Evolutionary conservation across 1,140 invertebrate species (phyloP).

Genomic region (Apocrypta bakeri): DNA sequence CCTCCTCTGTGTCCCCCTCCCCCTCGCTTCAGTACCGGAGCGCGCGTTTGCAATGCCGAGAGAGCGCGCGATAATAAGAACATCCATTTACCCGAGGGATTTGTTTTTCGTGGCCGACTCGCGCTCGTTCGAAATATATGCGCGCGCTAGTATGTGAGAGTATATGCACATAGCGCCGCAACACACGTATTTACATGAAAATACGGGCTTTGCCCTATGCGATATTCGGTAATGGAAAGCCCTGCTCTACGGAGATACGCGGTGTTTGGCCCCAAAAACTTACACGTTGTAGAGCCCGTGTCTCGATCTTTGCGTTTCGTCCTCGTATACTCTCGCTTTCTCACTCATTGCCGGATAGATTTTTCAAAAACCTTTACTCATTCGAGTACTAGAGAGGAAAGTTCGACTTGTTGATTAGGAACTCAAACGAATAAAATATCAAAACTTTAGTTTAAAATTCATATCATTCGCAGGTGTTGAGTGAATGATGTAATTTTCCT

Average conservation of each 20-base stretch:
- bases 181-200: not conserved
- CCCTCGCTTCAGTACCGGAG: not conserved
- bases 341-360: not conserved
- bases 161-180: not conserved
- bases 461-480: not conserved
- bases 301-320: not conserved
- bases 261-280: conserved; percentile 8
- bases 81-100: conserved; percentile 43
- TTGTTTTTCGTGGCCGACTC: conserved; percentile 39
- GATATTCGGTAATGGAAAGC: conserved; percentile 39
- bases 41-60: not conserved
- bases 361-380: not conserved
- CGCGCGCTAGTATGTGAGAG: not conserved
- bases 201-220: conserved; percentile 6
- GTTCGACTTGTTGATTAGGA: not conserved
- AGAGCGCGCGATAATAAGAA: conserved; percentile 49
- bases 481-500: conserved; percentile 44
- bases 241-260: not conserved
- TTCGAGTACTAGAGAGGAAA: not conserved
- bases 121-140: not conserved
- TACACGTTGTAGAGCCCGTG: not conserved
- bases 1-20: not conserved
- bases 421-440: too few relatives aligned
- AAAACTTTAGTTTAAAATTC: too few relatives aligned
- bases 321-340: not conserved